Conservation (phyloP, 2,113 vertebrate species). For the Festucalex cinctus region DNA sequence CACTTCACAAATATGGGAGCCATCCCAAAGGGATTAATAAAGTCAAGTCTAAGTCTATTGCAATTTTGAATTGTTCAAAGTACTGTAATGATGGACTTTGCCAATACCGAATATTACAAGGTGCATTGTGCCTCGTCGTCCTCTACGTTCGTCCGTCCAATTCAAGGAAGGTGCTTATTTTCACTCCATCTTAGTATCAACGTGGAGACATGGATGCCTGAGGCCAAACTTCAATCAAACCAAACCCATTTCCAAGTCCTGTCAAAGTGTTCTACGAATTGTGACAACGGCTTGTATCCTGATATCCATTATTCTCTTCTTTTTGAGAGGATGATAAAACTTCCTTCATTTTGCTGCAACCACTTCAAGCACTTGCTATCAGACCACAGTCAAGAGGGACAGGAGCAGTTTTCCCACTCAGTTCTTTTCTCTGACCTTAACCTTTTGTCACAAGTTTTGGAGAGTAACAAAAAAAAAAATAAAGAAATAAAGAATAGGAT, state of each 20-base stretch:
- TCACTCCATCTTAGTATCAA: conserved; percentile 15
- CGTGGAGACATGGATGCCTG: conserved; percentile 9
- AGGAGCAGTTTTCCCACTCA: conserved; percentile 32
- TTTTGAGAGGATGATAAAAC: conserved; percentile 53
- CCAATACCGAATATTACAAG: too few species aligned
- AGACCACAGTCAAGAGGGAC: conserved; percentile 11
- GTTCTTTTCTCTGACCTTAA: conserved; percentile 43
- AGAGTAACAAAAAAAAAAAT: conserved; percentile 31
- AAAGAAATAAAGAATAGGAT: conserved; percentile 21
- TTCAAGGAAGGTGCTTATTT: conserved; percentile 1
- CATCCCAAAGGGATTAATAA: too few species aligned
- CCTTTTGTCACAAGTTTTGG: conserved; percentile 31
- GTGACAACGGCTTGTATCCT: conserved; percentile 28
- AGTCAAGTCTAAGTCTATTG: too few species aligned
- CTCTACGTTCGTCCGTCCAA: not conserved
- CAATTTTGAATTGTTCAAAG: too few species aligned
- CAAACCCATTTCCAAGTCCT: conserved; percentile 22
- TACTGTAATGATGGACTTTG: too few species aligned
- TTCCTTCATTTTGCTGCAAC: conserved; percentile 32
- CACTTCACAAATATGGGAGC: too few species aligned
- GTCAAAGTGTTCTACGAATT: conserved; percentile 16
- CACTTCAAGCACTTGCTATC: conserved; percentile 4
- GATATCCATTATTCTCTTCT: conserved; percentile 36
- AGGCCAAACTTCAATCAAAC: conserved; percentile 29
- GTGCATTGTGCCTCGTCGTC: too few species aligned